Evolutionary conservation across 2,797 vertebrate species (phyloP).

Genomic region (Phoeniculus purpureus): DNA sequence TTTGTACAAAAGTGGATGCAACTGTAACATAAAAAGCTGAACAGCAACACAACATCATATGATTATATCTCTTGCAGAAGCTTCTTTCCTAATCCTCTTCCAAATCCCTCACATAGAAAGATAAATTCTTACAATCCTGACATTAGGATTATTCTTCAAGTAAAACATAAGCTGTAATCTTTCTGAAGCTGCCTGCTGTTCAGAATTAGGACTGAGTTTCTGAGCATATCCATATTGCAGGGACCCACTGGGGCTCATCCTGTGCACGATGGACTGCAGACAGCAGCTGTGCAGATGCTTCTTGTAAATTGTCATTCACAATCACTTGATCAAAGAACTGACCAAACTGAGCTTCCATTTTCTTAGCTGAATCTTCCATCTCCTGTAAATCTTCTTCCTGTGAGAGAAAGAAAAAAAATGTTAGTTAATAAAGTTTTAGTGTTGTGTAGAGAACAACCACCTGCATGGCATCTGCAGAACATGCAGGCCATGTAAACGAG

Average conservation of each 20-base stretch:
- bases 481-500: background rate
- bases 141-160: constrained; percentile 52
- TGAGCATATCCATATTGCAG: constrained; percentile 89
- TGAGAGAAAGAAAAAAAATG: background rate
- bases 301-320: constrained; percentile 88
- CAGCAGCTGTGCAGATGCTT: constrained; percentile 84
- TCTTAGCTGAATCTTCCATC: constrained; percentile 87
- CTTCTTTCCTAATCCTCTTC: constrained; percentile 50
- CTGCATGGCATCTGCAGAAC: background rate
- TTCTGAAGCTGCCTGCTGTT: constrained; percentile 24
- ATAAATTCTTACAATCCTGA: constrained; percentile 52
- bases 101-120: constrained; percentile 42
- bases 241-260: constrained; percentile 93
- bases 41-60: background rate
- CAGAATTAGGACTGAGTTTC: constrained; percentile 73
- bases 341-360: constrained; percentile 87
- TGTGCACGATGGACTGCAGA: constrained; percentile 83
- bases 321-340: constrained; percentile 92
- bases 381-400: constrained; percentile 96
- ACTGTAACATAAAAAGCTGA: constrained; percentile 32
- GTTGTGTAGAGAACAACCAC: background rate
- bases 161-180: constrained; percentile 55
- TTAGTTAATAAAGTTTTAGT: background rate
- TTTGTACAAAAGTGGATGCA: constrained; percentile 52
- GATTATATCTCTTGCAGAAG: constrained; percentile 4